Evolutionary conservation across 1,140 invertebrate genomes (phyloP).

Genomic region (Papilio glaucus): DNA sequence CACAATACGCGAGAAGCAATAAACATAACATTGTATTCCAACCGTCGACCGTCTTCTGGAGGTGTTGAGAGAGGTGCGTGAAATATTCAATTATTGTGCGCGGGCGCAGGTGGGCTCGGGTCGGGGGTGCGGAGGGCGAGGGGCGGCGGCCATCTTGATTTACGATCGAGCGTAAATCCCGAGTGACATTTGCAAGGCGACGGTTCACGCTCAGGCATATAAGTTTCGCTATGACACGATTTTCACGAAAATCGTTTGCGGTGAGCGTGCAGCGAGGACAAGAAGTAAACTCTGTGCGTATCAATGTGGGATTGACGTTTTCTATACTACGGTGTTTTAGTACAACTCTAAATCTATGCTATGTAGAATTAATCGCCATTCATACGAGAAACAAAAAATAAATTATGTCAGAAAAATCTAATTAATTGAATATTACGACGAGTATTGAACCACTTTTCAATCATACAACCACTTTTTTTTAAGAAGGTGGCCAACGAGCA

Average conservation of each 20-base stretch:
- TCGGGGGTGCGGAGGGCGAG: slow-evolving; percentile 47
- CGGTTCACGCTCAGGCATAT: slow-evolving; percentile 55
- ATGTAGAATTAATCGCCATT: not conserved
- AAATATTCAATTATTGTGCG: slow-evolving; percentile 82
- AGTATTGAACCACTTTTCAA: too few relatives aligned
- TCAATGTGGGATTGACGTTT: slow-evolving; percentile 40
- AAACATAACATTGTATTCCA: slow-evolving; percentile 79
- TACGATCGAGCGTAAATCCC: slow-evolving; percentile 80
- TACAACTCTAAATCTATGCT: not conserved
- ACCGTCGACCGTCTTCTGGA: slow-evolving; percentile 62
- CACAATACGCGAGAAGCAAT: slow-evolving; percentile 74
- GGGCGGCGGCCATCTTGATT: slow-evolving; percentile 78
- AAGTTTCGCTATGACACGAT: slow-evolving; percentile 61
- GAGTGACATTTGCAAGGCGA: slow-evolving; percentile 79
- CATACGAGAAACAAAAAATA: not conserved
- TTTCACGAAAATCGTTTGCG: slow-evolving; percentile 69
- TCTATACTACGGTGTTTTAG: not conserved
- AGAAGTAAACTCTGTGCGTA: slow-evolving; percentile 35
- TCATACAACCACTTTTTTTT: too few relatives aligned
- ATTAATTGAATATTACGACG: too few relatives aligned
- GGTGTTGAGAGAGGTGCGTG: slow-evolving; percentile 80
- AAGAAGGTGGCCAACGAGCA: too few relatives aligned
- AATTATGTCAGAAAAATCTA: too few relatives aligned
- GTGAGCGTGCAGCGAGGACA: slow-evolving; percentile 41
- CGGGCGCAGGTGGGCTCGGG: slow-evolving; percentile 69